A percentile compares a stretch with the other conserved stretches of the same genome.
These are phyloP conservation scores for Epirrhoe tristata DNA, from an alignment of 2,888 invertebrate species.

Conservation along the genomic window DNA sequence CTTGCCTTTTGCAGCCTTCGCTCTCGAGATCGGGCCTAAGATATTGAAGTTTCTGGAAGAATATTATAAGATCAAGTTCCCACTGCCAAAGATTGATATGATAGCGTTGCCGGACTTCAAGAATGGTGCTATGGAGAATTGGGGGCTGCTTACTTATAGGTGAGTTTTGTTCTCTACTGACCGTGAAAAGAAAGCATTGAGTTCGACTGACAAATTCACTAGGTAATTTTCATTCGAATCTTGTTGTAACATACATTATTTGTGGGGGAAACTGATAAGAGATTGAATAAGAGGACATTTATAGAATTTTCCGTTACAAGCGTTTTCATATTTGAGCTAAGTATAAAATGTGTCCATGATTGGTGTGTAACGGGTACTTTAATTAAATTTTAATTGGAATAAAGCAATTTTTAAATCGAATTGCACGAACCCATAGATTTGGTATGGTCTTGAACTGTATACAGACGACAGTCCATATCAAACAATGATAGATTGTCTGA, in stretches of 20 bases:
- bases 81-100: slow-evolving; percentile 95
- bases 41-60: slow-evolving; percentile 89
- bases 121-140: slow-evolving; percentile 96
- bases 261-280: too few relatives aligned
- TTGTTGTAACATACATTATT: too few relatives aligned
- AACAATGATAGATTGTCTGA: slow-evolving; percentile 48
- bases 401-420: slow-evolving; percentile 21
- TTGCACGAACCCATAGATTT: slow-evolving; percentile 9
- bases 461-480: slow-evolving; percentile 17
- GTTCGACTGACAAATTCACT: too few relatives aligned
- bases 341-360: neutral
- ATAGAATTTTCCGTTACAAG: too few relatives aligned
- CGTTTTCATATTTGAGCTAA: too few relatives aligned
- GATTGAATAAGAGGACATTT: too few relatives aligned
- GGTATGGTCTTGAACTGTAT: too few relatives aligned
- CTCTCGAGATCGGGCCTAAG: slow-evolving; percentile 90
- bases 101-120: slow-evolving; percentile 96
- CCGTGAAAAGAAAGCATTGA: too few relatives aligned
- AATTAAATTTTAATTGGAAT: neutral
- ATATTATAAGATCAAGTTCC: slow-evolving; percentile 91
- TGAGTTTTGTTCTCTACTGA: slow-evolving; percentile 48
- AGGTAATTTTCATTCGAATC: too few relatives aligned
- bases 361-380: neutral
- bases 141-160: slow-evolving; percentile 92
- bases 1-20: slow-evolving; percentile 89